phyloP scores from a whole-genome alignment of 2,888 invertebrate genomes.

The Eupithecia subfuscata region DNA sequence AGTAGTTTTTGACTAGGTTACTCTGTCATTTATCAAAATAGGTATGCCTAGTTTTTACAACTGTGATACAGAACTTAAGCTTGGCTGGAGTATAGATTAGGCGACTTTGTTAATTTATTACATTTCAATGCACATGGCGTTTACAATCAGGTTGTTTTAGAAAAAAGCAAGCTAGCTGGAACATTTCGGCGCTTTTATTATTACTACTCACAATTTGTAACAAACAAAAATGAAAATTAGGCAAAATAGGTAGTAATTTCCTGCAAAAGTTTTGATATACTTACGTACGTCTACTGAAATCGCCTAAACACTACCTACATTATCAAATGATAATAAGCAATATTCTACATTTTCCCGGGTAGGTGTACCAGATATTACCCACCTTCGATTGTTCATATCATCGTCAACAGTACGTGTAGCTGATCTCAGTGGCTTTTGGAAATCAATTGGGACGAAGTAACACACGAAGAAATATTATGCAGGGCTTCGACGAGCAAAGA shows the following conservation, averaged over 20 bases:
- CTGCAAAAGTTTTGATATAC: background rate
- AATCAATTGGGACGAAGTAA: constrained; percentile 14
- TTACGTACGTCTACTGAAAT: background rate
- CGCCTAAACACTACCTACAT: background rate
- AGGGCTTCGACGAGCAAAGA: constrained; percentile 42
- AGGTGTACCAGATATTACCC: constrained; percentile 5
- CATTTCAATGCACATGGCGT: background rate
- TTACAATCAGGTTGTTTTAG: background rate
- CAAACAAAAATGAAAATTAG: background rate
- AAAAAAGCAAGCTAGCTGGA: background rate
- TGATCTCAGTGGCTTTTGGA: constrained; percentile 9
- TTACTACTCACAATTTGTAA: background rate
- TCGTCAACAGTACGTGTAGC: background rate
- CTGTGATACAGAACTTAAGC: background rate
- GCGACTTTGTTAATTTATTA: background rate
- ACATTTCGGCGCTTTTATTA: background rate
- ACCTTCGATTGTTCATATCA: background rate
- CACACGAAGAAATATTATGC: constrained; percentile 7
- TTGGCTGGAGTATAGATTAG: background rate
- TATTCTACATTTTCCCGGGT: constrained; percentile 3
- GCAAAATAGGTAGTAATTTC: background rate
- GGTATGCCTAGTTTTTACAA: background rate
- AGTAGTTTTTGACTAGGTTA: too few relatives aligned
- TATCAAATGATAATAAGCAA: background rate
- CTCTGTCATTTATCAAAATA: background rate